Base-by-base conservation (phyloP, 2,797 vertebrate species). In the Etheostoma perlongum region DNA sequence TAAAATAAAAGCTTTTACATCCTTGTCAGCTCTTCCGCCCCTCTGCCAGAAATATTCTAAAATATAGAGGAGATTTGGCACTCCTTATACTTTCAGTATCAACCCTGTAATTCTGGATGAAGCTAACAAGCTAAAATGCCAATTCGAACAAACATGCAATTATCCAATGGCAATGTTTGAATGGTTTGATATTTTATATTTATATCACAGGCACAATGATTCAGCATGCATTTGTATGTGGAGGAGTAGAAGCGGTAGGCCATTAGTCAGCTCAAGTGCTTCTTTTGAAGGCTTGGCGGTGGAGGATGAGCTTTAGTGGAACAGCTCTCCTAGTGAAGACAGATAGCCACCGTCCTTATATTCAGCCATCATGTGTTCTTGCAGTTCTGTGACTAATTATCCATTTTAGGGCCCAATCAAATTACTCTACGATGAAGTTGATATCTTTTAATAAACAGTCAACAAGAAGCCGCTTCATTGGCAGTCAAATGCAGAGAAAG, bases 191-290 rank as follows among this genome's bases (percentile, higher is more conserved):
- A 46, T 66, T 23, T 12, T 21, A 59, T 55, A 67, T 74, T 66
- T 57, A n/a, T 18, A 74, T 57, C 47, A 44, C 42, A 78, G 15
- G 44, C 62, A n/a, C 61, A 4, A 21, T 78, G 74, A 77, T 85
- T 60, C 86, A 84, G 89, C 82, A 87, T 85, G 73, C 66, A 81
- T 92, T 89, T 90, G 74, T 82, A 88, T 89, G 73, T 55, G 77
- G 67, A 86, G 83, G 84, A 83, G 71, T 66, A 69, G 75, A 90
- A 83, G 81, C 78, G 84, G 82, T 77, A 81, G 85, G 81, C 86
- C 83, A 89, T 91, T 78, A 85, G 62, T 85, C 83, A 83, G 72
- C 76, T 88, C 54, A 81, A 88, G 72, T 79, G 84, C 59, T 84
- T 76, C 75, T 79, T 70, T 57, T 79, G 85, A 89, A 76, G 60